Evolutionary conservation across 2,113 vertebrate species (phyloP).

Genomic region (Bubo scandiacus): DNA sequence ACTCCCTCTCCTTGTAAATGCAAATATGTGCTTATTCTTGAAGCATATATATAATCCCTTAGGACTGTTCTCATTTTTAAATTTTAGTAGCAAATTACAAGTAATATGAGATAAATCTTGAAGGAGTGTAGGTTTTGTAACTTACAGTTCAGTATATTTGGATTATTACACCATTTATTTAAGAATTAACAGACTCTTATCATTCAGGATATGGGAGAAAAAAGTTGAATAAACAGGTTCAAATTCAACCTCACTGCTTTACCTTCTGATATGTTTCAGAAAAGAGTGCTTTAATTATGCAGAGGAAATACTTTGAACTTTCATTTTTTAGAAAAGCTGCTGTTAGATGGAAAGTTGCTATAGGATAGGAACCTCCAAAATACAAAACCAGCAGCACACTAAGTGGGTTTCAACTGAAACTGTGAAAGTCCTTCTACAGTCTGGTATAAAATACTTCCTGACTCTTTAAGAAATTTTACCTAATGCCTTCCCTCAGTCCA

Average conservation of each 20-base stretch:
- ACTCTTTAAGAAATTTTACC: neutral
- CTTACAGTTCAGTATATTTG: neutral
- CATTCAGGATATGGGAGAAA: neutral
- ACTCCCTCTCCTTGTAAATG: neutral
- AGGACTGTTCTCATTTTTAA: neutral
- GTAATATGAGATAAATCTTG: neutral
- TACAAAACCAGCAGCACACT: fast-evolving
- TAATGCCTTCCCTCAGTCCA: neutral
- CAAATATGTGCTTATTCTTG: neutral
- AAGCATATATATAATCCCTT: neutral
- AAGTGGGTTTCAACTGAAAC: neutral
- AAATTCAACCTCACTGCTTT: neutral
- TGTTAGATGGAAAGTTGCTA: neutral
- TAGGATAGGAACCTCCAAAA: neutral
- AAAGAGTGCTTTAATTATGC: neutral
- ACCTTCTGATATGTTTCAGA: neutral
- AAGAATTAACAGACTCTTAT: neutral
- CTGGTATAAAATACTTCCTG: neutral
- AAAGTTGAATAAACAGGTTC: neutral
- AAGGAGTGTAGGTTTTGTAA: neutral
- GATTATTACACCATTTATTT: neutral
- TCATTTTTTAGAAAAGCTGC: neutral
- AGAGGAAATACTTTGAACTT: neutral
- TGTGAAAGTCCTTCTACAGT: neutral
- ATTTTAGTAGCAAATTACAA: neutral